These are phyloP conservation scores for Chaunax sp. DNA, from an alignment of 2,797 vertebrate genomes.

Conservation along the genomic window DNA sequence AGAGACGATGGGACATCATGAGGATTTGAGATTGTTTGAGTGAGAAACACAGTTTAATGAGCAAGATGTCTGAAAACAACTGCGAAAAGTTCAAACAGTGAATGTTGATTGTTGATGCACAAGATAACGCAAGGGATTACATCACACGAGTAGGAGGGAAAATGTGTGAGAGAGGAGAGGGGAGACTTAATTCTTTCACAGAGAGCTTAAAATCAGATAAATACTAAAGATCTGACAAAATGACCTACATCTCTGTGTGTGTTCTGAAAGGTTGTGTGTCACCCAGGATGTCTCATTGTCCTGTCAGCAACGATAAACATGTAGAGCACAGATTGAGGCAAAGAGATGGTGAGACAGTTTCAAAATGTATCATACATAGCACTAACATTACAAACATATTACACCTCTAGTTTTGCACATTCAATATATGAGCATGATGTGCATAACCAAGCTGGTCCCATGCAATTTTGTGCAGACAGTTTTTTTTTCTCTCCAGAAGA, in stretches of 20 bases:
- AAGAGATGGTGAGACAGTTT: neutral
- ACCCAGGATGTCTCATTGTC: constrained; percentile 42
- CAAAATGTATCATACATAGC: neutral
- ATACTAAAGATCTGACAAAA: neutral
- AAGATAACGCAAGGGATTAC: neutral
- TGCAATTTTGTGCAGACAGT: too few relatives aligned
- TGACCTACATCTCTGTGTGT: constrained; percentile 54
- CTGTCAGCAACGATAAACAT: constrained; percentile 48
- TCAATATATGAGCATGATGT: too few relatives aligned
- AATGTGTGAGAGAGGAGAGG: neutral
- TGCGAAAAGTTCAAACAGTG: neutral
- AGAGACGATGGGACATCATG: neutral
- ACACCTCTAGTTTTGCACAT: neutral
- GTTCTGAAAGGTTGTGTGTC: constrained; percentile 47
- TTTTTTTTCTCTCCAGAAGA: too few relatives aligned
- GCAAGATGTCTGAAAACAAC: neutral
- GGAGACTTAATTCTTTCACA: neutral
- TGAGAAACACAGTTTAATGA: neutral
- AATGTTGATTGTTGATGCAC: neutral
- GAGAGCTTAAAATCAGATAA: neutral
- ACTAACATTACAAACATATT: neutral
- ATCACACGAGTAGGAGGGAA: neutral
- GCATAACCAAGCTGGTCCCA: too few relatives aligned
- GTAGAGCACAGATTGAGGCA: constrained; percentile 6
- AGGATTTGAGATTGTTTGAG: neutral